Conservation (phyloP, 2,888 invertebrate genomes). For the Deilephila elpenor region DNA sequence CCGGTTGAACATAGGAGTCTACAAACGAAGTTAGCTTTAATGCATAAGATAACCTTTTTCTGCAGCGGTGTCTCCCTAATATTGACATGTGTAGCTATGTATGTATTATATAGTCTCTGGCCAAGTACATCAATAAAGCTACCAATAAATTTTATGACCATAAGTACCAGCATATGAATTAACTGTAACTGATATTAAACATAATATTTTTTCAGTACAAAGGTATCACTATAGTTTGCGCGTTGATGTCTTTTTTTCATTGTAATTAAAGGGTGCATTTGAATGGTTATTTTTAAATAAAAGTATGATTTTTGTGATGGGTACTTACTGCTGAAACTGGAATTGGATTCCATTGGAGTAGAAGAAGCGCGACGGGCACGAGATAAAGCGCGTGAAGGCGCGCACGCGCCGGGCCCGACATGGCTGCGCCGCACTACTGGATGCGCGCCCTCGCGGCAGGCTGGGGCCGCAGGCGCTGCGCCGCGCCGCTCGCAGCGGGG, state of each 20-base stretch:
- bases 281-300: not conserved
- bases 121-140: too few relatives aligned
- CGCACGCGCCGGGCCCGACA: slow-evolving; percentile 83
- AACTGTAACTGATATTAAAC: not conserved
- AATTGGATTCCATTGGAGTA: slow-evolving; percentile 60
- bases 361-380: slow-evolving; percentile 67
- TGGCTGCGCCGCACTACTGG: slow-evolving; percentile 82
- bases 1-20: too few relatives aligned
- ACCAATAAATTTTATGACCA: too few relatives aligned
- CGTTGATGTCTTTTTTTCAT: slow-evolving; percentile 60
- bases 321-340: slow-evolving; percentile 73
- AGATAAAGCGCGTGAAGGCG: slow-evolving; percentile 70
- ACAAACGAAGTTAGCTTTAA: too few relatives aligned
- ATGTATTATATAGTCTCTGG: too few relatives aligned
- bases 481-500: slow-evolving; percentile 60
- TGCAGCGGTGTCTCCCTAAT: too few relatives aligned
- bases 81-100: too few relatives aligned
- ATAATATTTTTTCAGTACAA: slow-evolving; percentile 11
- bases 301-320: not conserved
- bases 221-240: slow-evolving; percentile 35
- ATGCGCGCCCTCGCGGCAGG: slow-evolving; percentile 66
- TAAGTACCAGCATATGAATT: too few relatives aligned
- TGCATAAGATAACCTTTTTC: too few relatives aligned
- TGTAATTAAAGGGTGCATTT: not conserved
- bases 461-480: slow-evolving; percentile 55